A percentile compares a stretch with the other conserved stretches of the same genome.
Conservation (phyloP, 2,113 vertebrate species). For the Ceyx margarethae region DNA sequence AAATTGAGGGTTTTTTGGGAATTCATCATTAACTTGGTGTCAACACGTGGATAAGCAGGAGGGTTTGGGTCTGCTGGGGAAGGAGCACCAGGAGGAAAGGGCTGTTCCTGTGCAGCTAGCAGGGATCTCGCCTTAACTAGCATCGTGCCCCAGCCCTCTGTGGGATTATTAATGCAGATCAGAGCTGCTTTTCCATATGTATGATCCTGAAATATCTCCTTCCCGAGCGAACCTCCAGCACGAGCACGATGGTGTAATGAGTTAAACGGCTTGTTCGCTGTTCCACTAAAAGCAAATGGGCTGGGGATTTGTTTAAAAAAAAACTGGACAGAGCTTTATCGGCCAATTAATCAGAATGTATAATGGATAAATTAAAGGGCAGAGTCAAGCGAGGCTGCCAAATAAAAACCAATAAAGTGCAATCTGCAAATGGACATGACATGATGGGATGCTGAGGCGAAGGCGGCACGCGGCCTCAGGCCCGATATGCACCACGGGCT, state of each 20-base stretch:
- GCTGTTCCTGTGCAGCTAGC: not conserved
- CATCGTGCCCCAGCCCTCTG: not conserved
- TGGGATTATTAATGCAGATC: not conserved
- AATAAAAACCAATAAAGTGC: constrained; percentile 66
- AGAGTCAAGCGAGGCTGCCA: constrained; percentile 54
- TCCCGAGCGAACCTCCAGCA: not conserved
- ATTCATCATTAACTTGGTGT: not conserved
- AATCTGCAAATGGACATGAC: constrained; percentile 48
- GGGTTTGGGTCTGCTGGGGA: not conserved
- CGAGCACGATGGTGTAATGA: not conserved
- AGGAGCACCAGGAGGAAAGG: not conserved
- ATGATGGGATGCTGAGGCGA: constrained; percentile 29
- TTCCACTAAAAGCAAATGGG: constrained; percentile 63
- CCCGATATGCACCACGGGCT: not conserved
- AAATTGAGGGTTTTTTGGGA: not conserved
- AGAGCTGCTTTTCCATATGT: constrained; percentile 14
- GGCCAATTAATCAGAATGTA: constrained; percentile 68
- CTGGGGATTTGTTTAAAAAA: constrained; percentile 64
- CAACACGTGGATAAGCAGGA: accelerated
- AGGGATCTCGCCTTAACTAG: not conserved
- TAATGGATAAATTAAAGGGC: constrained; percentile 72
- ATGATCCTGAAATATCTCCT: constrained; percentile 12
- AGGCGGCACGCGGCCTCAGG: accelerated
- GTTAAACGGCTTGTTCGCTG: constrained; percentile 38
- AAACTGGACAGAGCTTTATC: constrained; percentile 61